Conservation (phyloP, 1,140 invertebrate species). For the Lordiphosa collinella region DNA sequence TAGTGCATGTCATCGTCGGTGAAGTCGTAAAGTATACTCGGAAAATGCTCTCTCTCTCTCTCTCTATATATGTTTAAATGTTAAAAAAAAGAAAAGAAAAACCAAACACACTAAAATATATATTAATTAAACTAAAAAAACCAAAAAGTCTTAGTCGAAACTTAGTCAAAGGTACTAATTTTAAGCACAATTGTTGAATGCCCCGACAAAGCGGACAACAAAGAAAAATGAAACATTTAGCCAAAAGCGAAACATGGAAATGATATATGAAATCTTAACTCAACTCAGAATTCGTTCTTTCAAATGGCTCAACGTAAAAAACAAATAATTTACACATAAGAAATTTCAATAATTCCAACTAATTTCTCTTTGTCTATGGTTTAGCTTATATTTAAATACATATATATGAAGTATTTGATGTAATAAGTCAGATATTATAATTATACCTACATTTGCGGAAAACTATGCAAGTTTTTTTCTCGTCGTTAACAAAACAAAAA, state of each 20-base stretch:
- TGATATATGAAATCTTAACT: slow-evolving; percentile 26
- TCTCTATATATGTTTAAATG: slow-evolving; percentile 56
- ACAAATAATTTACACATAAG: slow-evolving; percentile 46
- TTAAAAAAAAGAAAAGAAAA: slow-evolving; percentile 37
- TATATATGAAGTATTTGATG: slow-evolving; percentile 13
- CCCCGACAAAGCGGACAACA: neutral
- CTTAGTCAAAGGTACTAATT: slow-evolving; percentile 72
- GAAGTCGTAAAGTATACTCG: slow-evolving; percentile 6
- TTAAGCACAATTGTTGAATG: slow-evolving; percentile 68
- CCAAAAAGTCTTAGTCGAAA: slow-evolving; percentile 66
- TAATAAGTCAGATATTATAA: neutral
- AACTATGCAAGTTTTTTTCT: slow-evolving; percentile 62
- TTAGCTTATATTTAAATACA: slow-evolving; percentile 47
- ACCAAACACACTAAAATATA: slow-evolving; percentile 21
- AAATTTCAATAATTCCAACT: slow-evolving; percentile 38
- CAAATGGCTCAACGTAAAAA: slow-evolving; percentile 48
- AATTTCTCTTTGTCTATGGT: slow-evolving; percentile 59
- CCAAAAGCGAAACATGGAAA: slow-evolving; percentile 20
- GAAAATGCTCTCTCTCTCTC: slow-evolving; percentile 41
- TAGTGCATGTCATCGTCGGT: slow-evolving; percentile 24
- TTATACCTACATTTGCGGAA: neutral
- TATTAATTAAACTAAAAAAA: slow-evolving; percentile 55
- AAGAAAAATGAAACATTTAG: slow-evolving; percentile 15
- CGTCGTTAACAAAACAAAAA: slow-evolving; percentile 40
- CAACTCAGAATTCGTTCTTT: slow-evolving; percentile 48